Evolutionary conservation across 1,140 invertebrate genomes (phyloP).

Genomic region (Portunus trituberculatus): DNA sequence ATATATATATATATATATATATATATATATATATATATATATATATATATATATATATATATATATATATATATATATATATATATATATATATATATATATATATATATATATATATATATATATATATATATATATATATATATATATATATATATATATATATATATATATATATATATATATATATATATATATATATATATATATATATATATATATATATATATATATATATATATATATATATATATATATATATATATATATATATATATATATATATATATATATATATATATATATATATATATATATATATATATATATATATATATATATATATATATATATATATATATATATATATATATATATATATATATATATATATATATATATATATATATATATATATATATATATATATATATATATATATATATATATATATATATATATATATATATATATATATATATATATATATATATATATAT

Average conservation of each 20-base stretch:
- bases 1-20: slow-evolving; percentile 47
- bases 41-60: slow-evolving; percentile 38
- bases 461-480: slow-evolving; percentile 49
- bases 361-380: slow-evolving; percentile 38
- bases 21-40: slow-evolving; percentile 39
- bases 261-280: slow-evolving; percentile 30
- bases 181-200: slow-evolving; percentile 38
- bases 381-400: slow-evolving; percentile 50
- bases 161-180: not conserved
- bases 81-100: not conserved
- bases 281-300: slow-evolving; percentile 44
- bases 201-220: slow-evolving; percentile 44
- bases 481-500: not conserved
- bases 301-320: slow-evolving; percentile 52
- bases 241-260: not conserved
- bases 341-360: slow-evolving; percentile 27
- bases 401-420: slow-evolving; percentile 39
- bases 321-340: slow-evolving; percentile 31
- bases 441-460: slow-evolving; percentile 34
- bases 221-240: slow-evolving; percentile 55
- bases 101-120: not conserved
- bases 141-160: slow-evolving; percentile 54
- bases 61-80: slow-evolving; percentile 4
- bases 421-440: slow-evolving; percentile 30
- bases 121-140: slow-evolving; percentile 47